Conservation (phyloP, 2,113 vertebrate genomes). For the Caranx ignobilis region DNA sequence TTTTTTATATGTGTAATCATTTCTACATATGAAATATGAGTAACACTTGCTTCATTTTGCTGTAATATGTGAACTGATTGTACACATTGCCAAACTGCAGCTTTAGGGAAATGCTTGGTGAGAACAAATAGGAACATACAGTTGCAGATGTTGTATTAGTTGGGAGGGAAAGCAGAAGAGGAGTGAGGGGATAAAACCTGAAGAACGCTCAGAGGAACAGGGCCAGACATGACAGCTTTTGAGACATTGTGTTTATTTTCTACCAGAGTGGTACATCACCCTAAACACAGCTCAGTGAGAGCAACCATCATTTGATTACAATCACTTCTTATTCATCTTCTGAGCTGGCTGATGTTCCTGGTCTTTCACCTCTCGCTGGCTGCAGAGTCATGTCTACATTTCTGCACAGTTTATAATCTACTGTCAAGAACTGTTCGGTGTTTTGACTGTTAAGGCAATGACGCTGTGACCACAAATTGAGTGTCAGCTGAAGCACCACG, state of each 20-base stretch:
- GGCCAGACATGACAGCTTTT: neutral
- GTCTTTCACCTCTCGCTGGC: constrained; percentile 22
- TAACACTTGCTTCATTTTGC: neutral
- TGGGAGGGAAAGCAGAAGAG: neutral
- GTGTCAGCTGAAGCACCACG: constrained; percentile 53
- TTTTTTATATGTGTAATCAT: no score
- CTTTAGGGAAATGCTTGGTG: neutral
- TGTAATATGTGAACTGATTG: neutral
- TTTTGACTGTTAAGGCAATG: constrained; percentile 63
- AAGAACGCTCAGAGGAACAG: neutral
- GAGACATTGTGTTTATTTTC: constrained; percentile 7
- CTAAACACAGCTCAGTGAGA: constrained; percentile 29
- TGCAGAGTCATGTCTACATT: constrained; percentile 27
- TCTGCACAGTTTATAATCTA: constrained; percentile 51
- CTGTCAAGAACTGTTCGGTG: constrained; percentile 59
- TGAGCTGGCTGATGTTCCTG: constrained; percentile 17
- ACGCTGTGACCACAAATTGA: constrained; percentile 67
- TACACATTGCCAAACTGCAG: neutral
- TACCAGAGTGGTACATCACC: constrained; percentile 29
- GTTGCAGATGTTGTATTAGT: neutral
- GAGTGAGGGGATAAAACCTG: constrained; percentile 9
- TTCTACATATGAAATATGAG: neutral
- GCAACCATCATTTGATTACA: constrained; percentile 30
- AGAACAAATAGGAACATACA: neutral
- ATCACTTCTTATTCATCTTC: constrained; percentile 12